A percentile compares a stretch with the other conserved stretches of the same genome.
These are phyloP conservation scores for Holothuria leucospilota DNA, from an alignment of 53 echinoderm and acorn worm species.

Conservation along the genomic window DNA sequence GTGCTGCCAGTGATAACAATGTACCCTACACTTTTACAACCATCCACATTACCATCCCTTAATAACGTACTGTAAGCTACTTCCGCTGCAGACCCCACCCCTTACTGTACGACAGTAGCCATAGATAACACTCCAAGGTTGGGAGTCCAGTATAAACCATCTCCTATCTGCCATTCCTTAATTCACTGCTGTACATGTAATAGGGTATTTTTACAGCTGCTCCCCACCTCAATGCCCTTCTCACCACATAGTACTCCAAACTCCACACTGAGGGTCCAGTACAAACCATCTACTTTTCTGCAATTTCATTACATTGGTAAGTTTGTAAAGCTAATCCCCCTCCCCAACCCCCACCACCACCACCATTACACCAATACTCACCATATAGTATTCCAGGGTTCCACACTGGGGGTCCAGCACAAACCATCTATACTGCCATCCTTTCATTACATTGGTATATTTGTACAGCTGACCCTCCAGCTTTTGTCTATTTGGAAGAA, in stretches of 20 bases:
- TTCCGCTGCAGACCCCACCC: too few relatives aligned
- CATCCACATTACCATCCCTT: too few relatives aligned
- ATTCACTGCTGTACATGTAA: too few relatives aligned
- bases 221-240: not conserved
- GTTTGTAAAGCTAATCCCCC: conserved; percentile 64
- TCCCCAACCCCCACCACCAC: too few relatives aligned
- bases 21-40: too few relatives aligned
- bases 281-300: conserved; percentile 88
- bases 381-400: conserved; percentile 85
- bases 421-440: conserved; percentile 97
- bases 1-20: too few relatives aligned
- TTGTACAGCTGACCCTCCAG: conserved; percentile 86
- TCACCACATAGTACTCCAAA: conserved; percentile 86
- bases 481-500: conserved; percentile 64
- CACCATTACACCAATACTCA: conserved; percentile 44
- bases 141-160: too few relatives aligned
- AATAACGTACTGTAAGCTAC: too few relatives aligned
- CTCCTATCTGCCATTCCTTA: too few relatives aligned
- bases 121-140: too few relatives aligned
- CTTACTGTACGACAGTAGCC: too few relatives aligned
- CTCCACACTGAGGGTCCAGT: conserved; percentile 77
- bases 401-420: conserved; percentile 85
- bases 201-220: too few relatives aligned
- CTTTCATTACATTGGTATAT: conserved; percentile 97
- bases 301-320: conserved; percentile 93